Conservation (phyloP, 2,888 invertebrate genomes). For the Helicoverpa assulta region DNA sequence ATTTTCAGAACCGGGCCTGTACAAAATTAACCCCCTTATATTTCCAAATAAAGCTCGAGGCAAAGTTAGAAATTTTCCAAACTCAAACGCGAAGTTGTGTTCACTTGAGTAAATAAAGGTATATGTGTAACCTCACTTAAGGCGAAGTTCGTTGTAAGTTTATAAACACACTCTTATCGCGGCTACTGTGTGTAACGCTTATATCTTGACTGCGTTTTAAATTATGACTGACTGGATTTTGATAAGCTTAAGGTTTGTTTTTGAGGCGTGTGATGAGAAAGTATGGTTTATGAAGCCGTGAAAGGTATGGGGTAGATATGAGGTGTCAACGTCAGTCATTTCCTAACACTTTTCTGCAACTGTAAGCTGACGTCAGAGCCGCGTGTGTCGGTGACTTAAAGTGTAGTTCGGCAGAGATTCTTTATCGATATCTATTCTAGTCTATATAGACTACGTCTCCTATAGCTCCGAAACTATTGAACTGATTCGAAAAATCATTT, state of each 20-base stretch:
- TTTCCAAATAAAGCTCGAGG: constrained; percentile 33
- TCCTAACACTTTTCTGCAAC: no score
- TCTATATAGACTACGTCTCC: no score
- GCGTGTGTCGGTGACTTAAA: no score
- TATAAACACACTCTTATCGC: constrained; percentile 55
- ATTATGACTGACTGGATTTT: constrained; percentile 26
- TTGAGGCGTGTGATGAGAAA: no score
- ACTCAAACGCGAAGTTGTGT: constrained; percentile 64
- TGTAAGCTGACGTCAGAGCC: no score
- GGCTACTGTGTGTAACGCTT: constrained; percentile 36
- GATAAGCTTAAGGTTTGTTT: not conserved
- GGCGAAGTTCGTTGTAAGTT: constrained; percentile 38
- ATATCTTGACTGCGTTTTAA: constrained; percentile 24
- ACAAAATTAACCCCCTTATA: constrained; percentile 20
- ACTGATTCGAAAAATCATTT: no score
- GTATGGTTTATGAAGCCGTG: no score
- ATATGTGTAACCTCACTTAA: constrained; percentile 44
- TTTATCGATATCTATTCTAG: not conserved
- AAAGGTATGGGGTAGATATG: no score
- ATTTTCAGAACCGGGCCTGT: constrained; percentile 2
- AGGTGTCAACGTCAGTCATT: no score
- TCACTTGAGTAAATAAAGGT: constrained; percentile 66
- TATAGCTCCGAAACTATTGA: no score
- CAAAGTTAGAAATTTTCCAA: constrained; percentile 60
- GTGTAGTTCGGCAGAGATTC: not conserved